A percentile compares a stretch with the other conserved stretches of the same genome.
These are phyloP conservation scores for Capricornis sumatraensis DNA, from an alignment of 2,113 vertebrate genomes.

Conservation along the genomic window DNA sequence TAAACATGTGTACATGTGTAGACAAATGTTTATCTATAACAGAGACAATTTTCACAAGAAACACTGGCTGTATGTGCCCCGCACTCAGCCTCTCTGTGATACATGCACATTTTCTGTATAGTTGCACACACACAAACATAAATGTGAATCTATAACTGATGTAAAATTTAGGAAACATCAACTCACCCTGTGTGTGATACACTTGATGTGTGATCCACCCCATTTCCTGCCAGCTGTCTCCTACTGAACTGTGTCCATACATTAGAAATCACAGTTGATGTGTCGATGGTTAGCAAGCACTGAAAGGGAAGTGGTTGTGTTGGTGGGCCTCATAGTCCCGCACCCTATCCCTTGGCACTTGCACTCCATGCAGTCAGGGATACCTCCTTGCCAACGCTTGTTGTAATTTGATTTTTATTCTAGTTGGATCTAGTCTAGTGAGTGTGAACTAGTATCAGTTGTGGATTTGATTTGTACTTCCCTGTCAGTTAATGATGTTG, in stretches of 20 bases:
- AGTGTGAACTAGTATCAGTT: neutral
- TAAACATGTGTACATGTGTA: too few relatives aligned
- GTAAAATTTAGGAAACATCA: neutral
- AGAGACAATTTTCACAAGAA: neutral
- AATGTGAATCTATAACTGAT: neutral
- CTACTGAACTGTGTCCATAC: neutral
- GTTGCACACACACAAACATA: too few relatives aligned
- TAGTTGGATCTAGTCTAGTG: neutral
- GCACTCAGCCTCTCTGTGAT: too few relatives aligned
- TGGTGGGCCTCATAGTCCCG: rapidly evolving
- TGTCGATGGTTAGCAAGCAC: neutral
- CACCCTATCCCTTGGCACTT: neutral
- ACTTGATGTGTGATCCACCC: neutral
- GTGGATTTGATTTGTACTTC: neutral
- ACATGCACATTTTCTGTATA: neutral
- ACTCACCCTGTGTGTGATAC: neutral
- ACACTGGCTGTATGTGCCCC: too few relatives aligned
- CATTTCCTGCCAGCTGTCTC: neutral
- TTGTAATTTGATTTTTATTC: neutral
- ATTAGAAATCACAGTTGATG: neutral
- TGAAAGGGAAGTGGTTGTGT: neutral
- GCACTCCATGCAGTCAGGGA: too few relatives aligned
- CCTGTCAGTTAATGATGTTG: neutral
- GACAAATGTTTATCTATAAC: neutral
- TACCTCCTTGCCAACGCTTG: neutral